Conservation (phyloP, 2,797 vertebrate genomes). For the Clarias laeviceps region DNA sequence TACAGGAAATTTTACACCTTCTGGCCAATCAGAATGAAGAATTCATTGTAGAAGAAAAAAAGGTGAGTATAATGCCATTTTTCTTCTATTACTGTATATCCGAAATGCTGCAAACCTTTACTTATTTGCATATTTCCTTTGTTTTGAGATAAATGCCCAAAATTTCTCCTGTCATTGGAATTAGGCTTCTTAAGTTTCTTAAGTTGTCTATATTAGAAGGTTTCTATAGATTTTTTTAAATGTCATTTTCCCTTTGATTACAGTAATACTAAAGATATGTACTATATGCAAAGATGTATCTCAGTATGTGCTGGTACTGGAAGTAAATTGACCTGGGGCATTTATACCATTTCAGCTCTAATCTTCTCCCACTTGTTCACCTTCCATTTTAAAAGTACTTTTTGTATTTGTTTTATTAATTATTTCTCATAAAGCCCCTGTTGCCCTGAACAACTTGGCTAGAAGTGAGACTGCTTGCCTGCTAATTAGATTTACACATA, state of each 20-base stretch:
- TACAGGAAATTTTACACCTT: too few species aligned
- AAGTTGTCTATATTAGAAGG: background rate
- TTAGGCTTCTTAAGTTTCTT: background rate
- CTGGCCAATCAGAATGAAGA: background rate
- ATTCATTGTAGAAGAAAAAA: background rate
- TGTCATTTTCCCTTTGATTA: conserved; percentile 1
- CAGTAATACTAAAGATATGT: background rate
- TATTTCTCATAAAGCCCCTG: conserved; percentile 4
- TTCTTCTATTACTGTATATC: background rate
- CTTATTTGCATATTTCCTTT: background rate
- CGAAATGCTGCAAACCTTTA: background rate
- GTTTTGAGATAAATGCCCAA: background rate
- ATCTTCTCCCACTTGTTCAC: background rate
- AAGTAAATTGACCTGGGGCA: conserved; percentile 17
- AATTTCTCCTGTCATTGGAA: background rate
- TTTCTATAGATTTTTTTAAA: background rate
- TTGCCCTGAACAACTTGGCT: background rate
- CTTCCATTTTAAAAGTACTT: conserved; percentile 21
- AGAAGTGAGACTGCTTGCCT: background rate
- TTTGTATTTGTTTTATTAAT: conserved; percentile 8
- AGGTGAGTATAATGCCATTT: background rate
- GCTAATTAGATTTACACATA: conserved; percentile 29
- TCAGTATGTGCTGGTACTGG: background rate
- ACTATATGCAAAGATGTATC: background rate
- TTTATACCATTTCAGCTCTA: background rate